A percentile compares a stretch with the other conserved stretches of the same genome.
Conservation (phyloP, 2,113 vertebrate species). For the Daboia siamensis region DNA sequence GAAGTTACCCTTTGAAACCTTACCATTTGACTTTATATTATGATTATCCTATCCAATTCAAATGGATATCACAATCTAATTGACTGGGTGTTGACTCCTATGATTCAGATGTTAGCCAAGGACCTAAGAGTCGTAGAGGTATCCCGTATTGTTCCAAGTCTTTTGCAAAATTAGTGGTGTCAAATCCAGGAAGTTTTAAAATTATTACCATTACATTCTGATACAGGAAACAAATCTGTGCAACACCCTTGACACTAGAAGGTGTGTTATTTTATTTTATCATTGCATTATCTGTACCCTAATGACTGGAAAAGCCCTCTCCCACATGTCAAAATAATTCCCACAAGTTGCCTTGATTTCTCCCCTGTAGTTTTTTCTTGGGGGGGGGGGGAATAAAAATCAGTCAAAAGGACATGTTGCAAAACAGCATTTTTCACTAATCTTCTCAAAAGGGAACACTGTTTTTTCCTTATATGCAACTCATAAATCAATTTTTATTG, state of each 20-base stretch:
- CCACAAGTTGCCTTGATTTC: conserved; percentile 8
- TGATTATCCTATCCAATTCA: background rate
- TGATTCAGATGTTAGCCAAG: background rate
- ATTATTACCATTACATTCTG: background rate
- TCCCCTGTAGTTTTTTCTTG: background rate
- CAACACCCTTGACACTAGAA: background rate
- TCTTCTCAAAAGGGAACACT: background rate
- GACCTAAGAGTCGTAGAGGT: background rate
- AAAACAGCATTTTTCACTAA: background rate
- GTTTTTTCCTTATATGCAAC: background rate
- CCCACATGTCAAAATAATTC: background rate
- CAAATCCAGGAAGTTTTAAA: background rate
- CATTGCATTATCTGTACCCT: background rate
- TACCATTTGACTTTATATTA: background rate
- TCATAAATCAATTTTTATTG: background rate
- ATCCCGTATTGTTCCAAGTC: background rate
- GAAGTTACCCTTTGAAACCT: background rate
- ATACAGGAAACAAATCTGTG: background rate
- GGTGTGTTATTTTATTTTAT: background rate
- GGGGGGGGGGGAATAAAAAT: background rate
- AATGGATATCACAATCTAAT: background rate
- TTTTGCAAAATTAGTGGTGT: background rate
- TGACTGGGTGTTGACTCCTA: background rate
- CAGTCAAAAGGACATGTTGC: background rate
- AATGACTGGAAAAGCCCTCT: background rate